A percentile compares a stretch with the other conserved stretches of the same genome.
Conservation (phyloP, 1,140 invertebrate genomes). For the Aphidius ervi region DNA sequence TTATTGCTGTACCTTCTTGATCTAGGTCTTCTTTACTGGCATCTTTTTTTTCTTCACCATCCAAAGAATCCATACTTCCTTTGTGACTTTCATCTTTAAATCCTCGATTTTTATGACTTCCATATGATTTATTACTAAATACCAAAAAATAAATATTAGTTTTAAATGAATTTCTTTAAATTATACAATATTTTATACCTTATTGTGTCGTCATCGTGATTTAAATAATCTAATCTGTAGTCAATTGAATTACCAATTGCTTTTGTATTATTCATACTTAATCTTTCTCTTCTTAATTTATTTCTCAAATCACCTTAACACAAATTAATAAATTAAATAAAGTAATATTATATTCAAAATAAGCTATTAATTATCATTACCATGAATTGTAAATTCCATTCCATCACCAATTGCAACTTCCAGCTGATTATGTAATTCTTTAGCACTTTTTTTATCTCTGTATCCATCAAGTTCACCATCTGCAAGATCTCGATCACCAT, state of each 20-base stretch:
- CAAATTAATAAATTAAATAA: slow-evolving; percentile 17
- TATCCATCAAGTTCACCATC: slow-evolving; percentile 72
- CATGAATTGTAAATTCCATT: slow-evolving; percentile 87
- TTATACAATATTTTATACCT: slow-evolving; percentile 33
- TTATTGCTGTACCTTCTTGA: slow-evolving; percentile 47
- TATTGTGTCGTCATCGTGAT: slow-evolving; percentile 59
- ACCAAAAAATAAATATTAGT: slow-evolving; percentile 11
- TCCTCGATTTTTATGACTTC: slow-evolving; percentile 84
- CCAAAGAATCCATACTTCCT: slow-evolving; percentile 75
- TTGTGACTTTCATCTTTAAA: slow-evolving; percentile 87
- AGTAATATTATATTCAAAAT: slow-evolving; percentile 13
- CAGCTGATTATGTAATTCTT: slow-evolving; percentile 68
- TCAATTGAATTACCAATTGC: slow-evolving; percentile 67
- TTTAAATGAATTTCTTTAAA: not conserved
- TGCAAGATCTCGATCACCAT: slow-evolving; percentile 70
- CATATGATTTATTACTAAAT: slow-evolving; percentile 83
- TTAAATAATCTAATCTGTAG: slow-evolving; percentile 70
- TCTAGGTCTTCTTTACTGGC: slow-evolving; percentile 85
- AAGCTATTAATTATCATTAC: slow-evolving; percentile 47
- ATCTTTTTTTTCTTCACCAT: slow-evolving; percentile 85
- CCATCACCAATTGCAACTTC: slow-evolving; percentile 87
- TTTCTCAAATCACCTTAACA: slow-evolving; percentile 64
- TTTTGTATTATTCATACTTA: slow-evolving; percentile 69
- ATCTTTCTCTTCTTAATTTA: slow-evolving; percentile 70
- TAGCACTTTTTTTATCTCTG: slow-evolving; percentile 78